Evolutionary conservation across 1,140 invertebrate genomes (phyloP).

Genomic region (Ceratina calcarata): DNA sequence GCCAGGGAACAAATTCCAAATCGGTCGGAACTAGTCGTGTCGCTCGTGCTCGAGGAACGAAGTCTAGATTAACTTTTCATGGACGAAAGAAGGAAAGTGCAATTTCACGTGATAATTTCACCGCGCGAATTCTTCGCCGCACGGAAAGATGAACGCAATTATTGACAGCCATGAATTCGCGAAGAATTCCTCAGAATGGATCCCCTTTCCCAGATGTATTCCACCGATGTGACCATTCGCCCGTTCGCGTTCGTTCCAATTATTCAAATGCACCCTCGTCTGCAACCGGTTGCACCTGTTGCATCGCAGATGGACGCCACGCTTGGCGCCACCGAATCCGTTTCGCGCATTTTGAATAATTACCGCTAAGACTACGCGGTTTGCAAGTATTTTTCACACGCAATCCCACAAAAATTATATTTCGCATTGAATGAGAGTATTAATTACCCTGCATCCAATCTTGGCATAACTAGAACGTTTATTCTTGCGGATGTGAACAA

Average conservation of each 20-base stretch:
- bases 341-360: conserved; percentile 55
- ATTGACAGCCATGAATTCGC: not conserved
- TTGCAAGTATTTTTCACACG: conserved; percentile 20
- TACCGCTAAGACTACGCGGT: not conserved
- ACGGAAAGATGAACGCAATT: no score
- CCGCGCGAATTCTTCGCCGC: no score
- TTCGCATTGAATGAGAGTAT: no score
- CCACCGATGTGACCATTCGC: conserved; percentile 51
- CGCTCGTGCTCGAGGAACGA: not conserved
- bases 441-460: no score
- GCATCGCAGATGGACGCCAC: conserved; percentile 63
- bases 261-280: conserved; percentile 74
- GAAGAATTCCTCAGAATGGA: conserved; percentile 36
- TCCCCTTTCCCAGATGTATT: conserved; percentile 41
- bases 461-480: no score
- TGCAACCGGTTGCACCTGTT: conserved; percentile 72
- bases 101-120: conserved; percentile 1
- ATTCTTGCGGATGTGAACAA: no score
- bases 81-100: not conserved
- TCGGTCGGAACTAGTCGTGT: conserved; percentile 1
- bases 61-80: conserved; percentile 8
- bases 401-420: conserved; percentile 12
- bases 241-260: conserved; percentile 71
- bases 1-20: conserved; percentile 6
- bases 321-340: conserved; percentile 33